A percentile compares a stretch with the other conserved stretches of the same genome.
Evolutionary conservation across 1,140 invertebrate genomes (phyloP).

Genomic region (Drosophila rufa): DNA sequence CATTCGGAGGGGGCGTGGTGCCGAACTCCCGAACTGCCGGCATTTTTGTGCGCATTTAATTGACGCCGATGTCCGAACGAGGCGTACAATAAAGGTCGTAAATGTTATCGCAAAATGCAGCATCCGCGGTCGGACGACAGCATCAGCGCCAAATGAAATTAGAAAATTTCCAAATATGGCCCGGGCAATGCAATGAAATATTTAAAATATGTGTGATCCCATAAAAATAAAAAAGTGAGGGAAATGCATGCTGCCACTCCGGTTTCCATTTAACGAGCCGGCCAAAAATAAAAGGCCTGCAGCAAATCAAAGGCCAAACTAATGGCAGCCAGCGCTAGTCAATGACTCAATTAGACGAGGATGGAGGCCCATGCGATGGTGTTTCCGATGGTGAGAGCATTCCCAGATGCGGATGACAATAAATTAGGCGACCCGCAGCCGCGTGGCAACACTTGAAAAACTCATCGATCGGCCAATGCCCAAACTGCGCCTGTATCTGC

Average conservation of each 20-base stretch:
- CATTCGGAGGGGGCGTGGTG: constrained; percentile 11
- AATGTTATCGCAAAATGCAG: constrained; percentile 77
- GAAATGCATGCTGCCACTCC: constrained; percentile 31
- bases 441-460: constrained; percentile 76
- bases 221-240: constrained; percentile 43
- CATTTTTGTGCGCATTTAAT: constrained; percentile 63
- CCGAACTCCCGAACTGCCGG: constrained; percentile 3
- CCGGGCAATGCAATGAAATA: constrained; percentile 48
- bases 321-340: constrained; percentile 65
- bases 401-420: constrained; percentile 58
- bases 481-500: constrained; percentile 36
- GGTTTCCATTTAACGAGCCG: constrained; percentile 73
- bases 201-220: constrained; percentile 59
- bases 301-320: constrained; percentile 49
- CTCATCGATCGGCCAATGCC: constrained; percentile 50
- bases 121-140: constrained; percentile 6
- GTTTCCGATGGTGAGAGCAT: constrained; percentile 24
- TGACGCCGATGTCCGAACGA: constrained; percentile 60
- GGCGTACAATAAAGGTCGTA: constrained; percentile 67
- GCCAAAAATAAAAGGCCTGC: constrained; percentile 27
- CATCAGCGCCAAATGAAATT: constrained; percentile 55
- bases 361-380: constrained; percentile 1
- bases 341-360: constrained; percentile 78
- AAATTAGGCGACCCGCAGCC: constrained; percentile 75
- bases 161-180: constrained; percentile 76